phyloP scores from a whole-genome alignment of 2,113 vertebrate species.

The Promerops cafer region DNA sequence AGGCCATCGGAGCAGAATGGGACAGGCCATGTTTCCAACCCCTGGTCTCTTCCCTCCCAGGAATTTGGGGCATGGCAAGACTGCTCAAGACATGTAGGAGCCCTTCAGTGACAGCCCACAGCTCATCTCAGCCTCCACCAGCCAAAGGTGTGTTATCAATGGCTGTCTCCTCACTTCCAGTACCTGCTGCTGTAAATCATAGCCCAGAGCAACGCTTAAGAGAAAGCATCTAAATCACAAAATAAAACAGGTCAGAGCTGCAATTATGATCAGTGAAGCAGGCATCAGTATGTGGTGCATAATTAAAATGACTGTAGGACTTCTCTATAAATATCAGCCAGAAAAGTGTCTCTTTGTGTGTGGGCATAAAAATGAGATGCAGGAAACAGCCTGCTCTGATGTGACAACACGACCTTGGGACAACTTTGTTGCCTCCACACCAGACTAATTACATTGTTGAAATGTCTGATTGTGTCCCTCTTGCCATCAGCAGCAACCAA shows the following conservation, averaged over 20 bases:
- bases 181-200: constrained; percentile 30
- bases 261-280: constrained; percentile 67
- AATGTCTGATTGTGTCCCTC: constrained; percentile 9
- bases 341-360: constrained; percentile 53
- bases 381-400: not conserved
- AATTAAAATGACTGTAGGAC: constrained; percentile 66
- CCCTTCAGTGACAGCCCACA: not conserved
- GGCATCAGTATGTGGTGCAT: constrained; percentile 45
- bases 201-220: constrained; percentile 25
- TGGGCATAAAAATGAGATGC: constrained; percentile 50
- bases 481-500: not conserved
- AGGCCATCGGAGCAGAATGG: not conserved
- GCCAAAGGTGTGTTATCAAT: not conserved
- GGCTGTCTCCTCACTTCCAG: not conserved
- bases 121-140: not conserved
- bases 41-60: not conserved
- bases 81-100: not conserved
- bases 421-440: constrained; percentile 46
- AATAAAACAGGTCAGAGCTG: constrained; percentile 60
- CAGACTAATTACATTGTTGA: constrained; percentile 25
- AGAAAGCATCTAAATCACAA: constrained; percentile 64
- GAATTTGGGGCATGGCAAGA: not conserved
- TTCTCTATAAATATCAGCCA: constrained; percentile 55
- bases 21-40: not conserved
- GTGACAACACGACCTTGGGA: constrained; percentile 64